Evolutionary conservation across 2,888 invertebrate species (phyloP).

Genomic region (Oasisia sp.): DNA sequence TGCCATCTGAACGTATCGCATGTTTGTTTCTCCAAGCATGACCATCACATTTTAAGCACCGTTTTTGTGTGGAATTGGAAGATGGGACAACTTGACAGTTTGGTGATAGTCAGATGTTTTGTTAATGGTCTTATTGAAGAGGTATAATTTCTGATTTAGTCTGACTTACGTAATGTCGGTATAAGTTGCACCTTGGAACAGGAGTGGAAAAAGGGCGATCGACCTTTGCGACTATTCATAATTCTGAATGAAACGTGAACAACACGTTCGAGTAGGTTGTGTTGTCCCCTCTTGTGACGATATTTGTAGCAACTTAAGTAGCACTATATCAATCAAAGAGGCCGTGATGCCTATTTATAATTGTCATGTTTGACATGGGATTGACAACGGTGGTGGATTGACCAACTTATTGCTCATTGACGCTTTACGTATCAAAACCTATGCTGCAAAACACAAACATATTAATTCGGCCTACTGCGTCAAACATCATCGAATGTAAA

Average conservation of each 20-base stretch:
- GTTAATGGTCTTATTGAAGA: background rate
- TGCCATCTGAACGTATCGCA: background rate
- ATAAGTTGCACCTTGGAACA: background rate
- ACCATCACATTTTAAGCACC: background rate
- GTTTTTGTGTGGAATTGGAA: background rate
- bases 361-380: background rate
- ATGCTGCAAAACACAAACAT: background rate
- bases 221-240: background rate
- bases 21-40: background rate
- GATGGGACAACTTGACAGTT: background rate
- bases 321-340: background rate
- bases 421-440: background rate
- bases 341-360: conserved; percentile 17
- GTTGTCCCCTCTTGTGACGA: background rate
- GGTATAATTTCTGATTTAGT: background rate
- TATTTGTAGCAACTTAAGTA: background rate
- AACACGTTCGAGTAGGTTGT: background rate
- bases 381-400: background rate
- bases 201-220: background rate
- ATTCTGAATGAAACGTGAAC: conserved; percentile 10
- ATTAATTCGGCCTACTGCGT: too few species aligned
- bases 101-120: background rate
- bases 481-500: too few species aligned
- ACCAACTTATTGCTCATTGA: background rate
- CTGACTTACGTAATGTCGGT: background rate